These are phyloP conservation scores for Hormiphora californensis DNA, from an alignment of 37 sponge, comb jelly and placozoan genomes.

Conservation along the genomic window DNA sequence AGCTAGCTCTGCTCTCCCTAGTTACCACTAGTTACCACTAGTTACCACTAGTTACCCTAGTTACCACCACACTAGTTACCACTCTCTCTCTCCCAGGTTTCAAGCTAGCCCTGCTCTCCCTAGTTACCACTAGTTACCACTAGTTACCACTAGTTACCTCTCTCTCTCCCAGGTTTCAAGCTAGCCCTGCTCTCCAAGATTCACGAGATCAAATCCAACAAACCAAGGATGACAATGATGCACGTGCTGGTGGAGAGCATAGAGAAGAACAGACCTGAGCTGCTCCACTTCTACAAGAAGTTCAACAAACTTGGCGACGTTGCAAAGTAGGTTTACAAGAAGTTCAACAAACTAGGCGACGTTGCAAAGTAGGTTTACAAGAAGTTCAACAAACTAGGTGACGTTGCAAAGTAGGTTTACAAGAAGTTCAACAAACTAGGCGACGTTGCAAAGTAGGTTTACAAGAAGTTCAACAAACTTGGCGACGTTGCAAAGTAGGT, in stretches of 20 bases:
- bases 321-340: not conserved
- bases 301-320: not conserved
- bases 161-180: not conserved
- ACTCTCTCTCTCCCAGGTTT: not conserved
- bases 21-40: too few species aligned
- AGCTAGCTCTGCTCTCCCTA: too few species aligned
- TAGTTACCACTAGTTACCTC: not conserved
- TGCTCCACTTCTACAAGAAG: constrained; percentile 15
- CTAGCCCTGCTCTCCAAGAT: not conserved
- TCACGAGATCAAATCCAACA: constrained; percentile 4
- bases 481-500: too few species aligned
- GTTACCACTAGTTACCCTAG: not conserved
- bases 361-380: too few species aligned
- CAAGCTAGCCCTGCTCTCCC: not conserved
- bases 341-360: too few species aligned
- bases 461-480: too few species aligned
- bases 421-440: too few species aligned
- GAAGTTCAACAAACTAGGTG: too few species aligned
- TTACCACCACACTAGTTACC: not conserved
- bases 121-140: not conserved
- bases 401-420: too few species aligned
- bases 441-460: too few species aligned
- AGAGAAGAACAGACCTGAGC: constrained; percentile 3
- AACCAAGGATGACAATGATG: constrained; percentile 7
- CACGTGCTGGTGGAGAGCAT: constrained; percentile 14